Evolutionary conservation across 2,113 vertebrate species (phyloP).

Genomic region (Symphodus melops): DNA sequence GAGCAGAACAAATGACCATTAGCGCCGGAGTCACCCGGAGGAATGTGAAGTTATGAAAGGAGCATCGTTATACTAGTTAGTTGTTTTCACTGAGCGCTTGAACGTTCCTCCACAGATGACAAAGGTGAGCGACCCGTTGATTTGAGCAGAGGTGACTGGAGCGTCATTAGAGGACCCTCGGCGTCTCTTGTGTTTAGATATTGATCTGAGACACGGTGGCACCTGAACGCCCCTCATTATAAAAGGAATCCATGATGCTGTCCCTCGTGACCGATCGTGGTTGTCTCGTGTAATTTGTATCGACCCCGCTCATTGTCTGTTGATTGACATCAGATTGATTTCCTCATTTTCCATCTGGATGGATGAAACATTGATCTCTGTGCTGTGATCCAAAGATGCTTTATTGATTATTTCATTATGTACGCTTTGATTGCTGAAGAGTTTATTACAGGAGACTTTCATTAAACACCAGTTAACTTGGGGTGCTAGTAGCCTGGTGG

Average conservation of each 20-base stretch:
- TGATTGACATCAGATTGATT: conserved; percentile 25
- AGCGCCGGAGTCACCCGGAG: conserved; percentile 28
- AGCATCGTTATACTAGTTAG: not conserved
- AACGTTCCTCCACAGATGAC: not conserved
- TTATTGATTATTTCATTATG: conserved; percentile 25
- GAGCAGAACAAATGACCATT: conserved; percentile 23
- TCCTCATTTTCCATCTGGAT: conserved; percentile 13
- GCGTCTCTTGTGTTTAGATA: conserved; percentile 18
- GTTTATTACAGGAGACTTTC: not conserved
- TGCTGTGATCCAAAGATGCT: not conserved
- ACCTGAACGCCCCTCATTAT: conserved; percentile 30
- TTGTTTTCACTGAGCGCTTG: conserved; percentile 1
- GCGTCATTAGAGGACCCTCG: conserved; percentile 14
- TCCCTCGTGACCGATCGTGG: conserved; percentile 37
- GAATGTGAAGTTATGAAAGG: conserved; percentile 11
- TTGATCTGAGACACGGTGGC: conserved; percentile 30
- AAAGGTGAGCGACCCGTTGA: conserved; percentile 15
- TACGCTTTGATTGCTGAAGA: not conserved
- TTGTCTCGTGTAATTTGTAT: conserved; percentile 13
- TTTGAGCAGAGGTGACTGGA: conserved; percentile 1
- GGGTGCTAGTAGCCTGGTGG: not conserved
- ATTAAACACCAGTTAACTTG: conserved; percentile 9
- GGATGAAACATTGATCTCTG: conserved; percentile 15
- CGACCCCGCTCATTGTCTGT: conserved; percentile 15
- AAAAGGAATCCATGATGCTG: not conserved